phyloP scores from a whole-genome alignment of 23 tunicate genomes.

The Ascidia mentula region DNA sequence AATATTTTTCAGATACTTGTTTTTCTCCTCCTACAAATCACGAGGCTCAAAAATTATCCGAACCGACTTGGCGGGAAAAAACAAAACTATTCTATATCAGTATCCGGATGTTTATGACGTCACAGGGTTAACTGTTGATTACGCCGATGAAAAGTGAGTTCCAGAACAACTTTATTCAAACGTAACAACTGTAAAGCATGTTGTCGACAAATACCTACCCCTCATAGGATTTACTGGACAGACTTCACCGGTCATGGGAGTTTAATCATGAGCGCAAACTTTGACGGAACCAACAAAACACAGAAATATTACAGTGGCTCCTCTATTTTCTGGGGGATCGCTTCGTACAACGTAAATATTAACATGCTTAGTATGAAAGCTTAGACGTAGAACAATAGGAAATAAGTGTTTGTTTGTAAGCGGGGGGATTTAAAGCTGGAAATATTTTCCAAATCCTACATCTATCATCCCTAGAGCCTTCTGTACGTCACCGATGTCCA shows the following conservation, averaged over 20 bases:
- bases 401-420: too few relatives aligned
- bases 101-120: slow-evolving; percentile 61
- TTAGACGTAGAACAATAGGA: too few relatives aligned
- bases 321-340: slow-evolving; percentile 68
- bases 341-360: slow-evolving; percentile 61
- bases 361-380: too few relatives aligned
- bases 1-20: background rate
- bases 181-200: background rate
- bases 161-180: background rate
- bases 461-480: slow-evolving; percentile 41
- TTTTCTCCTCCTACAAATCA: slow-evolving; percentile 49
- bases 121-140: slow-evolving; percentile 52
- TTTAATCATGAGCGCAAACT: slow-evolving; percentile 38
- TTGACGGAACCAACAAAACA: slow-evolving; percentile 73
- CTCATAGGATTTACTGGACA: slow-evolving; percentile 77
- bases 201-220: background rate
- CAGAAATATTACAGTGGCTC: slow-evolving; percentile 33
- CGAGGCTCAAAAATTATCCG: slow-evolving; percentile 46
- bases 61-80: slow-evolving; percentile 75
- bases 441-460: too few relatives aligned
- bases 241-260: slow-evolving; percentile 72
- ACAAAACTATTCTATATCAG: slow-evolving; percentile 30
- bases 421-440: too few relatives aligned
- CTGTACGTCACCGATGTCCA: slow-evolving; percentile 72
- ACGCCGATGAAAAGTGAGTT: slow-evolving; percentile 43